Percentiles rank a stretch among this genome's conserved stretches.
phyloP scores from a whole-genome alignment of 2,113 vertebrate genomes.

The Orientallactaga bullata region DNA sequence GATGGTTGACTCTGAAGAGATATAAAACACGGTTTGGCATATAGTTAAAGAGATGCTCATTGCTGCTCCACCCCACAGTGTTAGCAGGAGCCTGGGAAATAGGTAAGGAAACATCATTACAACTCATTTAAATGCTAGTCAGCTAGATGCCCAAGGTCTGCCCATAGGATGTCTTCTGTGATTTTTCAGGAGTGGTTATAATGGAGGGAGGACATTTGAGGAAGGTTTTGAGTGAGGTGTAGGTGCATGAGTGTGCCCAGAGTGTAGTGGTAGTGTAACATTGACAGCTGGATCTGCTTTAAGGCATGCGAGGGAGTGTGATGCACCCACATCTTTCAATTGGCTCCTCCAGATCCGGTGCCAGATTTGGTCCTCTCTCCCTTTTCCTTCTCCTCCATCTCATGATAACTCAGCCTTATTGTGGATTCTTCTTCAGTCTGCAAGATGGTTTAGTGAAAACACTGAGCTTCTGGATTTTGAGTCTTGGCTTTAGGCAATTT shows the following conservation, averaged over 20 bases:
- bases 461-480: not conserved
- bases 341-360: not conserved
- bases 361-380: not conserved
- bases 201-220: not conserved
- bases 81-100: not conserved
- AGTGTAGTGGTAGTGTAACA: not conserved
- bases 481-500: not conserved
- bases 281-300: too few relatives aligned
- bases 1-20: not conserved
- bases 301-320: not conserved
- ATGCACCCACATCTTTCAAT: rapidly evolving
- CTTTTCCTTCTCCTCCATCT: not conserved
- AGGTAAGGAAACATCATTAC: not conserved
- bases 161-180: not conserved
- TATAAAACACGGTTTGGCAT: not conserved
- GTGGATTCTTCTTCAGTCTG: not conserved
- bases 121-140: not conserved
- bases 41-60: not conserved
- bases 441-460: not conserved
- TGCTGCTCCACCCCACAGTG: not conserved
- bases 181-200: too few relatives aligned
- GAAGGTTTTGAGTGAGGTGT: conserved; percentile 37
- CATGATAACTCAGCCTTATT: not conserved
- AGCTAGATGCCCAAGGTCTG: not conserved
- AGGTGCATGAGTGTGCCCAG: not conserved